These are phyloP conservation scores for Frankliniella fusca DNA, from an alignment of 2,888 invertebrate genomes.

Conservation along the genomic window DNA sequence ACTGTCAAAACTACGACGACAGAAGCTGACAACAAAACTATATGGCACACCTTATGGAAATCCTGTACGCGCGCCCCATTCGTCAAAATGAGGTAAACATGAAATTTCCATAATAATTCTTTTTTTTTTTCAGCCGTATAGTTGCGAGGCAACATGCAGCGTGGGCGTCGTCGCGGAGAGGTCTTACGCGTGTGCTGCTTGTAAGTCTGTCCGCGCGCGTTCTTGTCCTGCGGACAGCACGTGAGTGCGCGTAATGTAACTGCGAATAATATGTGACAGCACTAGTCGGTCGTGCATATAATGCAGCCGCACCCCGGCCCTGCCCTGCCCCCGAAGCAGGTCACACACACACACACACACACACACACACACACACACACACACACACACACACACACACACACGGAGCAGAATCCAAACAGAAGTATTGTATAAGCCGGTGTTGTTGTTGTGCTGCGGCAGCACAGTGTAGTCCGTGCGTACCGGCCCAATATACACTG, in stretches of 20 bases:
- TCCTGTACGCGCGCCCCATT: background rate
- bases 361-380: background rate
- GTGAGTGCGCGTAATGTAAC: background rate
- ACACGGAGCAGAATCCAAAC: background rate
- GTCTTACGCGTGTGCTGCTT: too few relatives aligned
- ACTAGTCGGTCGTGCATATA: background rate
- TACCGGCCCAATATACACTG: background rate
- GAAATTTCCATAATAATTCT: background rate
- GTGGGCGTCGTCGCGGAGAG: too few relatives aligned
- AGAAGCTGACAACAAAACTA: too few relatives aligned
- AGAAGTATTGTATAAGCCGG: constrained; percentile 19
- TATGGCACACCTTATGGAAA: too few relatives aligned
- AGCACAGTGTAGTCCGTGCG: background rate
- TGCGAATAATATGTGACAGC: background rate
- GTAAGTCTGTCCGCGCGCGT: background rate
- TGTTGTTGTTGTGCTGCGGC: background rate
- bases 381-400: background rate
- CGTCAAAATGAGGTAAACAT: background rate
- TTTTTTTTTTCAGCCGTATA: background rate
- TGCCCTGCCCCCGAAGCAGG: background rate
- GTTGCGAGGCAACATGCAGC: background rate
- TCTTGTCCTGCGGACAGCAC: background rate
- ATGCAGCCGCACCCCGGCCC: background rate
- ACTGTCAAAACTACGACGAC: too few relatives aligned
- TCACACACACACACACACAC: background rate